A percentile compares a stretch with the other conserved stretches of the same genome.
Conservation (phyloP, 2,888 invertebrate species). For the Dasypolia templi region DNA sequence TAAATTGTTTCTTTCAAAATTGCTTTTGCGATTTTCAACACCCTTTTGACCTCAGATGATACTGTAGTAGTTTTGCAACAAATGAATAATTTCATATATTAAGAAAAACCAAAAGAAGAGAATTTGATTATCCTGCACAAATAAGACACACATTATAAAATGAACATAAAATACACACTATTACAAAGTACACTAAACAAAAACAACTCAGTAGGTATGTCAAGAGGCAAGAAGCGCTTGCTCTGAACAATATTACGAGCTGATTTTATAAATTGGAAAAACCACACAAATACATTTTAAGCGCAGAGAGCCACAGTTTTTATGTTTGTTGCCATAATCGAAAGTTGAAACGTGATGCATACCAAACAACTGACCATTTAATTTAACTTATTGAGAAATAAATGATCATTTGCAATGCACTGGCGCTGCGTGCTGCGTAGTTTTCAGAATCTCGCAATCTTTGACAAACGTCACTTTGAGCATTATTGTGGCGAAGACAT, state of each 20-base stretch:
- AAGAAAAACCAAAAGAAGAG: too few relatives aligned
- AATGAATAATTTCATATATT: too few relatives aligned
- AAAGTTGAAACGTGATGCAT: conserved; percentile 30
- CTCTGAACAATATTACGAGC: neutral
- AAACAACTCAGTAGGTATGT: too few relatives aligned
- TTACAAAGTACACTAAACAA: too few relatives aligned
- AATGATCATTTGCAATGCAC: conserved; percentile 48
- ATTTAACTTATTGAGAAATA: conserved; percentile 56
- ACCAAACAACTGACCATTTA: conserved; percentile 52
- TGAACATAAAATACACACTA: too few relatives aligned
- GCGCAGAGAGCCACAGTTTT: conserved; percentile 3
- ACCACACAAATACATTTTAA: neutral
- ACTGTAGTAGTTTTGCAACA: neutral
- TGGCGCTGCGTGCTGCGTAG: conserved; percentile 24
- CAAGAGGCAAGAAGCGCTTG: too few relatives aligned
- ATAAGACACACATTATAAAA: too few relatives aligned
- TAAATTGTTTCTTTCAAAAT: neutral
- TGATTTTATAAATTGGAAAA: conserved; percentile 5
- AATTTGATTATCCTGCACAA: too few relatives aligned
- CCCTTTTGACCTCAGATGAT: neutral
- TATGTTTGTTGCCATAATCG: conserved; percentile 28
- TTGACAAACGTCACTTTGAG: conserved; percentile 61
- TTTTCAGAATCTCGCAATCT: conserved; percentile 64
- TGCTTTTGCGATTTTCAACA: neutral
- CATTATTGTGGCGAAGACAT: conserved; percentile 17